Percentiles rank a stretch among this genome's conserved stretches.
These are phyloP conservation scores for Epinephelus awoara DNA, from an alignment of 2,797 vertebrate species.

Conservation along the genomic window DNA sequence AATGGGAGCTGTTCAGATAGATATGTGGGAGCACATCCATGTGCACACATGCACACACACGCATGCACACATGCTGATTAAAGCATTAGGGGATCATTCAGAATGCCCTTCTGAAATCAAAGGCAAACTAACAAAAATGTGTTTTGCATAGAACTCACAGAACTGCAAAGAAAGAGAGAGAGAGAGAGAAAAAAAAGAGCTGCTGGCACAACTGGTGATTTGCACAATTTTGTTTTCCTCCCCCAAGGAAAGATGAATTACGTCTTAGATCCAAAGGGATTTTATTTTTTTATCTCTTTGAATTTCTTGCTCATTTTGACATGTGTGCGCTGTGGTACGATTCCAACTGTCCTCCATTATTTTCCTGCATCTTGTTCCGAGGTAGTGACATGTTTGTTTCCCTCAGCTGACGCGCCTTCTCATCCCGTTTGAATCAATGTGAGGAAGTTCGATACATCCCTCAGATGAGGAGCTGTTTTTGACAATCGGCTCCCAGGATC, in stretches of 20 bases:
- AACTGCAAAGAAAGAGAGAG: constrained; percentile 30
- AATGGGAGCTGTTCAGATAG: constrained; percentile 46
- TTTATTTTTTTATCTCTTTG: constrained; percentile 36
- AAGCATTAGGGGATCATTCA: constrained; percentile 50
- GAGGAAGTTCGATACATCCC: constrained; percentile 40
- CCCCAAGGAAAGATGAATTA: constrained; percentile 55
- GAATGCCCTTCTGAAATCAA: constrained; percentile 66
- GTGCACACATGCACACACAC: background rate
- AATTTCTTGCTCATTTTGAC: constrained; percentile 54
- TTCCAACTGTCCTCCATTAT: constrained; percentile 33
- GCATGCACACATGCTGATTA: constrained; percentile 52
- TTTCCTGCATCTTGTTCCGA: constrained; percentile 34
- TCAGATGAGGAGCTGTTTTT: constrained; percentile 54
- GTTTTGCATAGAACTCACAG: constrained; percentile 52
- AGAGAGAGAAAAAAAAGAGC: constrained; percentile 26
- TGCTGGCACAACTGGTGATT: constrained; percentile 57
- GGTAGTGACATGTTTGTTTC: constrained; percentile 49
- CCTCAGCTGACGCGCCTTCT: constrained; percentile 18
- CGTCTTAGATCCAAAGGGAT: constrained; percentile 21
- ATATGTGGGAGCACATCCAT: constrained; percentile 28
- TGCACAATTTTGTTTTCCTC: constrained; percentile 58
- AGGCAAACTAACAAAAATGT: constrained; percentile 60
- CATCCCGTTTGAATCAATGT: constrained; percentile 35
- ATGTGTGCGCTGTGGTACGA: constrained; percentile 45
- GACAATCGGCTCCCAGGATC: constrained; percentile 65